Percentiles rank a stretch among this genome's conserved stretches.
phyloP scores from a whole-genome alignment of 2,888 invertebrate species.

The Yponomeuta sedellus region DNA sequence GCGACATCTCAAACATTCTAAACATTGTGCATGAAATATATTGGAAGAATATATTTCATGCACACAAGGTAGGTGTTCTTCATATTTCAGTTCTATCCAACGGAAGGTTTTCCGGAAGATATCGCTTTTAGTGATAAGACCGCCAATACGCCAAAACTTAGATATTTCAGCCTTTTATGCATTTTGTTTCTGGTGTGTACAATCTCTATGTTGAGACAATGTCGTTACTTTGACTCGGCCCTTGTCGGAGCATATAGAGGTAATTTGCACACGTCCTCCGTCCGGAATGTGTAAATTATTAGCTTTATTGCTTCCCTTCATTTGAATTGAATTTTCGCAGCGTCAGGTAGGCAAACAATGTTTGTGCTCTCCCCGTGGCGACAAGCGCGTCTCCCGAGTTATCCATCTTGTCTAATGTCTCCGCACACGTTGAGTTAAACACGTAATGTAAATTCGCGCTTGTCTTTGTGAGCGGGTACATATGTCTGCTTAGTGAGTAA shows the following conservation, averaged over 20 bases:
- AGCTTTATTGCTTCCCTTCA: constrained; percentile 13
- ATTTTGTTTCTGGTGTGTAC: too few species aligned
- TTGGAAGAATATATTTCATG: too few species aligned
- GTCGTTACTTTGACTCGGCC: background rate
- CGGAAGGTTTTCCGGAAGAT: too few species aligned
- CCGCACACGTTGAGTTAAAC: constrained; percentile 3
- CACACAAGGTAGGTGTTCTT: too few species aligned
- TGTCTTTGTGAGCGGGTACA: background rate
- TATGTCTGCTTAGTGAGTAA: constrained; percentile 11
- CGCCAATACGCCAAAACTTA: too few species aligned
- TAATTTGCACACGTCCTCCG: constrained; percentile 24
- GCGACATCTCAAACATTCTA: too few species aligned
- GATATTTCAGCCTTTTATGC: too few species aligned
- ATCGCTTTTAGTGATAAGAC: too few species aligned
- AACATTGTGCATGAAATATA: too few species aligned
- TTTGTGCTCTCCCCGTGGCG: background rate
- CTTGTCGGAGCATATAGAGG: constrained; percentile 13
- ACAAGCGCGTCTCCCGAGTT: constrained; percentile 1
- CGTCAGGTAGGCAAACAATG: constrained; percentile 1
- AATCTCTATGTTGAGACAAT: background rate
- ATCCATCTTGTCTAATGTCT: constrained; percentile 12
- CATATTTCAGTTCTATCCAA: too few species aligned
- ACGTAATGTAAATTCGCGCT: constrained; percentile 7
- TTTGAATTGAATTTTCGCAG: constrained; percentile 6
- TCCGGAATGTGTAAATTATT: constrained; percentile 11